phyloP scores from a whole-genome alignment of 1,140 invertebrate genomes.

The Philotrypesis tridentata region DNA sequence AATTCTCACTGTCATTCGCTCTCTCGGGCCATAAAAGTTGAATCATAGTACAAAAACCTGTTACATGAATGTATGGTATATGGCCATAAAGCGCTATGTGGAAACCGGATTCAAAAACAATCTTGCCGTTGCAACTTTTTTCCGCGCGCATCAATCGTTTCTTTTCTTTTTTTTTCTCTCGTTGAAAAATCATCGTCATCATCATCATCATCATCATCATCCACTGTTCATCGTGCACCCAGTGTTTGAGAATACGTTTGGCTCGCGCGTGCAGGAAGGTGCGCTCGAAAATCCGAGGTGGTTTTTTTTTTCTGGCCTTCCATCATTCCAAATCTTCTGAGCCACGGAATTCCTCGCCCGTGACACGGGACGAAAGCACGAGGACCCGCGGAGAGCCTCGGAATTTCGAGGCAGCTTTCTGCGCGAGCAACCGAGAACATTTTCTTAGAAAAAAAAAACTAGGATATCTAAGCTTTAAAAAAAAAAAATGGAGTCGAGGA shows the following conservation, averaged over 20 bases:
- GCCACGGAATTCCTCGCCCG: too few relatives aligned
- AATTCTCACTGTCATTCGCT: background rate
- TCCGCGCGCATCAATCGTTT: too few relatives aligned
- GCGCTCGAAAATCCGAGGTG: background rate
- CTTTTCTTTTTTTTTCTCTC: too few relatives aligned
- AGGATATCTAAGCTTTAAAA: background rate
- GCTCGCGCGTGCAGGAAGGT: background rate
- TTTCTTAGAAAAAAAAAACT: background rate
- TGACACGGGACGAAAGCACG: too few relatives aligned
- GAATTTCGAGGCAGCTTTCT: background rate
- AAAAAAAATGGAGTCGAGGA: constrained; percentile 45
- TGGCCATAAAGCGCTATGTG: too few relatives aligned
- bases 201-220: too few relatives aligned
- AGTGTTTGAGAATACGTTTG: background rate
- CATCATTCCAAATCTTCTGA: too few relatives aligned
- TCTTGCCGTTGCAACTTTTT: too few relatives aligned
- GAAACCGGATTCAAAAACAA: too few relatives aligned
- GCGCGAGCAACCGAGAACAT: background rate
- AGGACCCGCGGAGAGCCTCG: too few relatives aligned
- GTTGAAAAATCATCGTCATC: too few relatives aligned
- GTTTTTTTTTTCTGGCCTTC: too few relatives aligned
- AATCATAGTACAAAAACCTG: background rate
- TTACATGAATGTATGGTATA: background rate
- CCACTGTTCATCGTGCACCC: background rate
- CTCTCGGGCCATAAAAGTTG: background rate